These are phyloP conservation scores for Noctua janthina DNA, from an alignment of 2,888 invertebrate genomes.

Conservation along the genomic window DNA sequence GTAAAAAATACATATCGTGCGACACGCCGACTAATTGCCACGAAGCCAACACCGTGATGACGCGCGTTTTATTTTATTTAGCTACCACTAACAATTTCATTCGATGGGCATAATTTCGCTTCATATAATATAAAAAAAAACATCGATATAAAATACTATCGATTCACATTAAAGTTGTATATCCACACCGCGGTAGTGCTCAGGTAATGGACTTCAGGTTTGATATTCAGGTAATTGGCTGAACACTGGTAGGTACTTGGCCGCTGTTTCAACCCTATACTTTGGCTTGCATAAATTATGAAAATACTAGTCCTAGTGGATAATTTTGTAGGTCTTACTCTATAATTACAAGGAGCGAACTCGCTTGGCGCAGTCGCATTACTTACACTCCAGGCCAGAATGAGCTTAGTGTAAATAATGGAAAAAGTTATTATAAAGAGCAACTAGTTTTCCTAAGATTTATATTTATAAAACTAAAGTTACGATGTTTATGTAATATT, in stretches of 20 bases:
- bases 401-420: conserved; percentile 63
- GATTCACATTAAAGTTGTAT: conserved; percentile 60
- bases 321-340: conserved; percentile 76
- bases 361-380: conserved; percentile 62
- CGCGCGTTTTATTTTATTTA: conserved; percentile 58
- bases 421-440: conserved; percentile 58
- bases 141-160: conserved; percentile 40
- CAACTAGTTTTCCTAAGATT: conserved; percentile 46
- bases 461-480: conserved; percentile 25
- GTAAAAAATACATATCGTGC: conserved; percentile 67
- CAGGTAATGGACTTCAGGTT: conserved; percentile 46
- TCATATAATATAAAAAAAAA: conserved; percentile 18
- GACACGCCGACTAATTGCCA: conserved; percentile 70
- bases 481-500: conserved; percentile 15
- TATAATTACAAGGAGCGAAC: conserved; percentile 77
- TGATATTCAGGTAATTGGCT: conserved; percentile 66
- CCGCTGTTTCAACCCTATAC: conserved; percentile 74
- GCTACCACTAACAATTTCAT: conserved; percentile 40
- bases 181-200: conserved; percentile 43
- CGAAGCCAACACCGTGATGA: conserved; percentile 58
- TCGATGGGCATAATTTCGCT: conserved; percentile 24
- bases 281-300: conserved; percentile 80
- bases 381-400: conserved; percentile 66
- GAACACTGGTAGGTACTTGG: conserved; percentile 71
- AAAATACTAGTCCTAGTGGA: conserved; percentile 74